Percentiles rank a stretch among this genome's conserved stretches.
phyloP scores from a whole-genome alignment of 2,113 vertebrate genomes.

The Coracopsis vasa region DNA sequence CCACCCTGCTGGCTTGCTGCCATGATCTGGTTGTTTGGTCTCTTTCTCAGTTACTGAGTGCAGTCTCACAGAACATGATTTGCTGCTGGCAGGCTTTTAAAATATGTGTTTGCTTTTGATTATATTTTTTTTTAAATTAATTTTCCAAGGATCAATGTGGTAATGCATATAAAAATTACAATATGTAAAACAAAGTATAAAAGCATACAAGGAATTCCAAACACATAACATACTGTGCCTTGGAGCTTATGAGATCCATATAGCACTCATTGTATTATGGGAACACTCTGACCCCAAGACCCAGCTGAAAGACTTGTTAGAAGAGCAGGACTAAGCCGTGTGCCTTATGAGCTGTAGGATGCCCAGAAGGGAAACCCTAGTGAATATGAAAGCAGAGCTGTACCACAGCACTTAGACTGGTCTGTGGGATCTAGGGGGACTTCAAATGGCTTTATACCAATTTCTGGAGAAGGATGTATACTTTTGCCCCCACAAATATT shows the following conservation, averaged over 20 bases:
- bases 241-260: conserved; percentile 63
- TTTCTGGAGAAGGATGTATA: neutral
- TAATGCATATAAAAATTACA: conserved; percentile 66
- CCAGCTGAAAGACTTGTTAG: conserved; percentile 2
- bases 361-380: conserved; percentile 47
- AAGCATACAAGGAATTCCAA: conserved; percentile 68
- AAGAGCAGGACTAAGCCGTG: conserved; percentile 20
- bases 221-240: conserved; percentile 67
- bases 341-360: conserved; percentile 37
- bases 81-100: conserved; percentile 56
- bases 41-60: conserved; percentile 52
- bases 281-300: conserved; percentile 64
- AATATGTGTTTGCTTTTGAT: conserved; percentile 65
- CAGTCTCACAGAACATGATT: conserved; percentile 55
- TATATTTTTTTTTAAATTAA: conserved; percentile 51
- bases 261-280: conserved; percentile 53
- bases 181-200: conserved; percentile 69
- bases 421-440: neutral
- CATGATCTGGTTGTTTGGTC: conserved; percentile 18
- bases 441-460: conserved; percentile 1
- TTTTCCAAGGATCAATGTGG: conserved; percentile 65
- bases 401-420: neutral
- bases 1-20: neutral
- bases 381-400: neutral
- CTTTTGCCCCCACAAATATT: neutral